Evolutionary conservation across 1,140 invertebrate genomes (phyloP).

Genomic region (Cydia amplana): DNA sequence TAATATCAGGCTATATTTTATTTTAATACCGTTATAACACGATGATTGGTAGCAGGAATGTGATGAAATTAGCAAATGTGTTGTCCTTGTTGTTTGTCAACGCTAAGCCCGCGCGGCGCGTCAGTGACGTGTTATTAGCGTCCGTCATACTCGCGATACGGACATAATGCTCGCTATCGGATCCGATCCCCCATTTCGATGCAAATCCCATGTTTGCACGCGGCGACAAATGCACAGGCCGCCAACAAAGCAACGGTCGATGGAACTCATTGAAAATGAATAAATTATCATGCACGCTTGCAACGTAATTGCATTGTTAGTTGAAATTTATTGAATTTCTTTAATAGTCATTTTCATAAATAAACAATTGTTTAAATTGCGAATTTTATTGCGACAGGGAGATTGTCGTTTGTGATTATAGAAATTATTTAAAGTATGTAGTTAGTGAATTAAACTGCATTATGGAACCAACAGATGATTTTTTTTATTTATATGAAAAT

Average conservation of each 20-base stretch:
- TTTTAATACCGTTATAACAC: background rate
- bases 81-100: constrained; percentile 25
- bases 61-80: constrained; percentile 16
- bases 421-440: background rate
- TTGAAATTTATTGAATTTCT: constrained; percentile 31
- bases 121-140: constrained; percentile 43
- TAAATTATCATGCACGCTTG: constrained; percentile 52
- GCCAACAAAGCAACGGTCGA: constrained; percentile 61
- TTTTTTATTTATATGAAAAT: too few relatives aligned
- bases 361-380: background rate
- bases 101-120: constrained; percentile 35
- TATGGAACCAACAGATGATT: too few relatives aligned
- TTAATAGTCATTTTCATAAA: constrained; percentile 18
- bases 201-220: constrained; percentile 51
- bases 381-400: background rate
- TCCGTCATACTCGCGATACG: constrained; percentile 32
- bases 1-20: too few relatives aligned
- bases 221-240: constrained; percentile 52
- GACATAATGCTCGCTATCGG: constrained; percentile 37
- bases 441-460: too few relatives aligned
- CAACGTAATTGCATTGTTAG: constrained; percentile 18
- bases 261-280: constrained; percentile 63
- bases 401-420: background rate
- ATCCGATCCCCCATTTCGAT: constrained; percentile 51
- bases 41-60: background rate